Conservation (phyloP, 1,140 invertebrate species). For the Pseudomyrmex concolor region DNA sequence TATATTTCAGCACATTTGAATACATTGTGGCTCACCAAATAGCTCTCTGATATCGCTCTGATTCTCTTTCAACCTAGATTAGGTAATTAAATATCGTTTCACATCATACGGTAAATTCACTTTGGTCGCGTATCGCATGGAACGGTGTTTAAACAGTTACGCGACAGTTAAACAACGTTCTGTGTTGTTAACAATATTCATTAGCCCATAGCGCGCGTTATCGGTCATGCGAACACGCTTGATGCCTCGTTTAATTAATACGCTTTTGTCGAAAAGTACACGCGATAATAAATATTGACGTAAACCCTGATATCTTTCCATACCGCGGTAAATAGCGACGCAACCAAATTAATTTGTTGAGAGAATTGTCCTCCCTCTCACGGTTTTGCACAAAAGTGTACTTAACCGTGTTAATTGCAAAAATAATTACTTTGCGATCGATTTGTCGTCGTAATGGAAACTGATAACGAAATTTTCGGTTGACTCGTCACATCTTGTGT, state of each 20-base stretch:
- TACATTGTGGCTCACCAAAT: constrained; percentile 18
- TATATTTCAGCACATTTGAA: constrained; percentile 1
- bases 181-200: constrained; percentile 60
- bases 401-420: constrained; percentile 38
- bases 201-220: constrained; percentile 50
- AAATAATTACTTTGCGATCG: constrained; percentile 35
- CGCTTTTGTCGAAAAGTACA: constrained; percentile 55
- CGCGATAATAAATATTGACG: constrained; percentile 55
- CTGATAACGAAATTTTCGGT: constrained; percentile 12
- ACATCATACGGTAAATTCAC: constrained; percentile 52
- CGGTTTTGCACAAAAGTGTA: not conserved
- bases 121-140: constrained; percentile 1
- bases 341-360: constrained; percentile 26
- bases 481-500: not conserved
- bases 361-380: not conserved
- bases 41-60: not conserved
- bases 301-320: constrained; percentile 31
- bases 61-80: constrained; percentile 24
- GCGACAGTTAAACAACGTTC: constrained; percentile 56
- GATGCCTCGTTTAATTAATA: constrained; percentile 59
- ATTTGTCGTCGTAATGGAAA: constrained; percentile 12
- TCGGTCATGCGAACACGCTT: constrained; percentile 48
- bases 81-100: constrained; percentile 50
- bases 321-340: constrained; percentile 41
- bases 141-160: constrained; percentile 44